Conservation (phyloP, 1,140 invertebrate genomes). For the Forficula auricularia region DNA sequence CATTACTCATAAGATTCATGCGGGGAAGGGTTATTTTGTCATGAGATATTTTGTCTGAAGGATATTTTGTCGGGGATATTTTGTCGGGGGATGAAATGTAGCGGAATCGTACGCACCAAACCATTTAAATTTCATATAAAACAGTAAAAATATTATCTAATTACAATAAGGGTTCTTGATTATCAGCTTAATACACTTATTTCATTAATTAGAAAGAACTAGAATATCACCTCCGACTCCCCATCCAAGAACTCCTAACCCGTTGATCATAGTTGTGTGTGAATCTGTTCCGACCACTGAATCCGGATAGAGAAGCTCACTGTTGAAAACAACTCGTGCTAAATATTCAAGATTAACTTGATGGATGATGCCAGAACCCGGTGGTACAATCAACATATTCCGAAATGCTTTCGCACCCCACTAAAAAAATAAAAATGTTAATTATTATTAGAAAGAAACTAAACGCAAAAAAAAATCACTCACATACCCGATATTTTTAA, state of each 20-base stretch:
- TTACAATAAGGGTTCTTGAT: too few species aligned
- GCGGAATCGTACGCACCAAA: too few species aligned
- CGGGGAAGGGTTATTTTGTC: too few species aligned
- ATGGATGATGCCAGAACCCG: conserved; percentile 94
- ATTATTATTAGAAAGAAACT: not conserved
- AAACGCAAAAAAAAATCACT: not conserved
- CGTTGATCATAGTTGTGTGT: conserved; percentile 98
- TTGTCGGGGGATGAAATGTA: too few species aligned
- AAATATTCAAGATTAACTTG: conserved; percentile 96
- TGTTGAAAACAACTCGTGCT: conserved; percentile 78
- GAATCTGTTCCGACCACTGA: conserved; percentile 97
- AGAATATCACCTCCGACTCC: conserved; percentile 31
- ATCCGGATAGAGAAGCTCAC: conserved; percentile 72
- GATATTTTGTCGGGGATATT: too few species aligned
- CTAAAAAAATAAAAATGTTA: conserved; percentile 26
- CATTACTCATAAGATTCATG: too few species aligned
- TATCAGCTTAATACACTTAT: too few species aligned
- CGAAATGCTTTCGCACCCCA: conserved; percentile 91
- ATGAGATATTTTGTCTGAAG: too few species aligned
- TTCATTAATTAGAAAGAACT: too few species aligned
- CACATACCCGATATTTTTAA: too few species aligned
- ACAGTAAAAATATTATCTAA: too few species aligned
- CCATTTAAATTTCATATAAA: too few species aligned
- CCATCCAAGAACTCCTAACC: conserved; percentile 53
- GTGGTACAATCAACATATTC: conserved; percentile 95